A percentile compares a stretch with the other conserved stretches of the same genome.
These are phyloP conservation scores for Melipona quadrifasciata DNA, from an alignment of 1,140 invertebrate species.

Conservation along the genomic window DNA sequence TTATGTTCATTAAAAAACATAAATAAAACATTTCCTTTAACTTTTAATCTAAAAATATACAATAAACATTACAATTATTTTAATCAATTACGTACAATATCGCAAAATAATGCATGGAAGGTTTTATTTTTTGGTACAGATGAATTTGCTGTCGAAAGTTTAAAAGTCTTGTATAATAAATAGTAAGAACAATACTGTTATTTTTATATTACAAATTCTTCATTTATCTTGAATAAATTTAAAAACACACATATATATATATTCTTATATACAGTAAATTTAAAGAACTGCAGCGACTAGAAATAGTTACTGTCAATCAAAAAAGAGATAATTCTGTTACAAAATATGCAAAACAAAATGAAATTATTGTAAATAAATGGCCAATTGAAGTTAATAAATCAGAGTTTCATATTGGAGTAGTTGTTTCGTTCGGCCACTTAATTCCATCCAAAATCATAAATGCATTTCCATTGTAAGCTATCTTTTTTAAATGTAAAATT, in stretches of 20 bases:
- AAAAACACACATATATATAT: background rate
- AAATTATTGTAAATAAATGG: conserved; percentile 83
- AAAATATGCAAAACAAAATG: conserved; percentile 81
- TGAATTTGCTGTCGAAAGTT: conserved; percentile 85
- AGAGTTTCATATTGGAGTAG: conserved; percentile 85
- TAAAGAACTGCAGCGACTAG: conserved; percentile 75
- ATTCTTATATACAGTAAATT: conserved; percentile 58
- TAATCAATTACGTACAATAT: background rate
- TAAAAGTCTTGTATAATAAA: conserved; percentile 80
- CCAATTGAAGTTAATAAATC: conserved; percentile 75
- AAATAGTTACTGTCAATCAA: conserved; percentile 84
- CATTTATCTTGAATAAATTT: background rate
- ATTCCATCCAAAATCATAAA: conserved; percentile 86
- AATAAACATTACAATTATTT: background rate
- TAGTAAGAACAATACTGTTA: conserved; percentile 77
- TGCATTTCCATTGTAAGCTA: conserved; percentile 84
- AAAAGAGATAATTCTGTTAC: conserved; percentile 82
- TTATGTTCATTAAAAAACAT: conserved; percentile 1
- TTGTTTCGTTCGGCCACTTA: conserved; percentile 88
- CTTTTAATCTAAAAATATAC: conserved; percentile 2
- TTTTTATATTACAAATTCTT: background rate
- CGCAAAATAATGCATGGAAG: conserved; percentile 77
- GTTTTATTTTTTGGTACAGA: conserved; percentile 88
- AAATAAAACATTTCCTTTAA: background rate
- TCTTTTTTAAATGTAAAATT: conserved; percentile 14